Conservation (phyloP, 2,797 vertebrate genomes). For the Crypturellus tataupa region DNA sequence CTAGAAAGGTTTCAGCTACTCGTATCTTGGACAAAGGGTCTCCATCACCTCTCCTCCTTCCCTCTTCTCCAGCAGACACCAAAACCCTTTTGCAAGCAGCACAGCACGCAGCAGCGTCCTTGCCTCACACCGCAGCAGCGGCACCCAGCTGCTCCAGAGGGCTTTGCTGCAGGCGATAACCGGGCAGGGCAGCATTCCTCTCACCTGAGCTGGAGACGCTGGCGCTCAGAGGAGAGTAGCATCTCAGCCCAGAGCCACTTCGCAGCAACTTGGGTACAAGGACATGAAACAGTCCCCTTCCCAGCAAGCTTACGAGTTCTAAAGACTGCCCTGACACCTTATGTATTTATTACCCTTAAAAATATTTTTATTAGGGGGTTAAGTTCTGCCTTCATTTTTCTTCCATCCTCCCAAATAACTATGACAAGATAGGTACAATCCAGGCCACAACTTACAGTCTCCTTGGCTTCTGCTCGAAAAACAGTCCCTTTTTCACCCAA, state of each 20-base stretch:
- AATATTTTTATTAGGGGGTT: background rate
- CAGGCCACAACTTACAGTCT: background rate
- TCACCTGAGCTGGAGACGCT: background rate
- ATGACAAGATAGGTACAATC: background rate
- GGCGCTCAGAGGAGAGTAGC: background rate
- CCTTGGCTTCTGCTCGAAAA: background rate
- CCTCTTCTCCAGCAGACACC: background rate
- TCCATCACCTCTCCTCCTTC: background rate
- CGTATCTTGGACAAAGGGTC: background rate
- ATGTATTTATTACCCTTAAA: background rate
- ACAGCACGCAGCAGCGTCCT: background rate
- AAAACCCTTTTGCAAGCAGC: background rate
- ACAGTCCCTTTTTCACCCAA: background rate
- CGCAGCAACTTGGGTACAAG: background rate
- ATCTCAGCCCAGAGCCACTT: background rate
- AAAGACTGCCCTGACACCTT: background rate
- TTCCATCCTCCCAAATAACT: background rate
- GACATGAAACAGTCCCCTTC: background rate
- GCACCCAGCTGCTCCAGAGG: background rate
- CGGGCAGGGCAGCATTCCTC: constrained; percentile 46
- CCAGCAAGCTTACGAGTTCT: background rate
- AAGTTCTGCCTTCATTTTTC: background rate
- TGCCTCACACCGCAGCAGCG: background rate
- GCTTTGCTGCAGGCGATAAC: background rate
- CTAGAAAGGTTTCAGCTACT: background rate